Evolutionary conservation across 2,113 vertebrate species (phyloP).

Genomic region (Gorsachius goisagi): DNA sequence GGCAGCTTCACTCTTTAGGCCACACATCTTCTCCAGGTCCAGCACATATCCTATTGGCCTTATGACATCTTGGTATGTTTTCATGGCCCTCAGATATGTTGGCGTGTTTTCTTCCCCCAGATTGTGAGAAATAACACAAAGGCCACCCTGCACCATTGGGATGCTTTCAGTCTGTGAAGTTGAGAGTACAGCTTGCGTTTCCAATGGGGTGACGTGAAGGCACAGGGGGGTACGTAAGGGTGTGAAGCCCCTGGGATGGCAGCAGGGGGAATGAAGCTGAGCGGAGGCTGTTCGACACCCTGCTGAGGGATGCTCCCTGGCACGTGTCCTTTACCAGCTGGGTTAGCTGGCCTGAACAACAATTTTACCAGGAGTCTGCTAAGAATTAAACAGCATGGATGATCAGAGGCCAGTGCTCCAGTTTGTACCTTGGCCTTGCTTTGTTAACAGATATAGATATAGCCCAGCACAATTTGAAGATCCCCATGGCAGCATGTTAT

Average conservation of each 20-base stretch:
- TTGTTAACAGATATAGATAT: background rate
- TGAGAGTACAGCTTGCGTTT: background rate
- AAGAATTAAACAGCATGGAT: background rate
- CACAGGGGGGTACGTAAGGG: rapidly evolving
- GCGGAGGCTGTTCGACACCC: background rate
- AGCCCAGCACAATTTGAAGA: background rate
- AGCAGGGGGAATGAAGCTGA: background rate
- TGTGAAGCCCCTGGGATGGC: background rate
- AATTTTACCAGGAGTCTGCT: background rate
- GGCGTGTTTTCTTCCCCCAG: background rate
- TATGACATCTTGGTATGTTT: background rate
- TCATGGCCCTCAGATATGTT: background rate
- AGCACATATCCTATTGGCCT: background rate
- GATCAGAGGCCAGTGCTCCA: background rate
- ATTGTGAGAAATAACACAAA: background rate
- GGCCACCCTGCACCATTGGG: background rate
- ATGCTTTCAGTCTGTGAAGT: background rate
- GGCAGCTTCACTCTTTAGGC: background rate
- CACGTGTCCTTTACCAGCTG: background rate
- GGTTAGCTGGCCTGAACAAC: background rate
- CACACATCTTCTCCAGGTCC: background rate
- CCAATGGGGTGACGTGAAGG: rapidly evolving
- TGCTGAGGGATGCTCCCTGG: background rate
- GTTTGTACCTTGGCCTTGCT: background rate
- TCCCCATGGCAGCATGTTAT: background rate